A percentile compares a stretch with the other conserved stretches of the same genome.
These are phyloP conservation scores for Trinectes maculatus DNA, from an alignment of 2,113 vertebrate genomes.

Conservation along the genomic window DNA sequence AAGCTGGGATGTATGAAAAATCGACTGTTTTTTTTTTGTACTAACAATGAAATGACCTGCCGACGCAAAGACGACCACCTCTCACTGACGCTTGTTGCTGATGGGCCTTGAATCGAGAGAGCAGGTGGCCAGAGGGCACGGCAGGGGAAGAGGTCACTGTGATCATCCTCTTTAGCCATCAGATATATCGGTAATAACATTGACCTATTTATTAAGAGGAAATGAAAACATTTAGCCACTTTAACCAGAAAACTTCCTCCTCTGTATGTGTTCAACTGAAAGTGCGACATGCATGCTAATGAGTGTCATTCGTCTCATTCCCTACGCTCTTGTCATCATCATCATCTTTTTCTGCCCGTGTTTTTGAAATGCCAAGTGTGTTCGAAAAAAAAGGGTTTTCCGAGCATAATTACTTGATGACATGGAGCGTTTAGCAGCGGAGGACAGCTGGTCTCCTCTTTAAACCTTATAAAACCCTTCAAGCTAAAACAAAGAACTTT, in stretches of 20 bases:
- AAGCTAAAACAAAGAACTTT: conserved; percentile 63
- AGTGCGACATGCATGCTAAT: too few relatives aligned
- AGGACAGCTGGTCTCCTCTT: conserved; percentile 70
- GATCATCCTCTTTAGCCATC: too few relatives aligned
- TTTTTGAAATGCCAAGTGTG: too few relatives aligned
- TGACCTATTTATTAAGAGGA: too few relatives aligned
- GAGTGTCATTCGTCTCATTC: too few relatives aligned
- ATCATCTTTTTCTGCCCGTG: too few relatives aligned
- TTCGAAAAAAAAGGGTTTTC: background rate
- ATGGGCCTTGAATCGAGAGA: background rate
- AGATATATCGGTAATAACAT: background rate
- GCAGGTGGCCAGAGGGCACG: conserved; percentile 42
- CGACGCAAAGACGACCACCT: background rate
- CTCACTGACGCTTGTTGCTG: conserved; percentile 7
- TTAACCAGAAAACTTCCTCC: too few relatives aligned
- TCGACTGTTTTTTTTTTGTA: conserved; percentile 44
- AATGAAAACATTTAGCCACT: too few relatives aligned
- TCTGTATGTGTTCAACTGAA: too few relatives aligned
- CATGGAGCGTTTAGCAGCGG: background rate
- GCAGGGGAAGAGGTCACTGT: background rate
- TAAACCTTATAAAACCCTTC: conserved; percentile 40
- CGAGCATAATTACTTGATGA: background rate
- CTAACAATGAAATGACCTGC: conserved; percentile 56
- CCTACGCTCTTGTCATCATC: too few relatives aligned
- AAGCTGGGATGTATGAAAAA: conserved; percentile 47